Evolutionary conservation across 2,113 vertebrate genomes (phyloP), one percentile per base, ranked within the genome.

Genomic region (Hippotragus niger): DNA sequence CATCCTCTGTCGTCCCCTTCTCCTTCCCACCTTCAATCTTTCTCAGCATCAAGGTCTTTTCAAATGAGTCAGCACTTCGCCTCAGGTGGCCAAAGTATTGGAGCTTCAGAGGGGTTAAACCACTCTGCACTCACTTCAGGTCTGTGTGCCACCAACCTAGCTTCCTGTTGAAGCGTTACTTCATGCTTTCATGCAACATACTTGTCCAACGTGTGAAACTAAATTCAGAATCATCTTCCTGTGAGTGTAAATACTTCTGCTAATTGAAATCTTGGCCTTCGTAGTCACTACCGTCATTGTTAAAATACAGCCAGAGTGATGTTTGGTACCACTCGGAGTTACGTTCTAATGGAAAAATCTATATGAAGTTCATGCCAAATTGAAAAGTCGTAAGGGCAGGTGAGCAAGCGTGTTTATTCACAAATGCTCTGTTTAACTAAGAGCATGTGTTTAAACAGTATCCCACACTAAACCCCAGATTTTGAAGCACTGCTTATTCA

Each of bases 191-290:
- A 52, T 21, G 40, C 23, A 76, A 83, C 15, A 57, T 40, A 83
- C 31, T 82, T 81, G 50, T 64, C 83, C 62, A 60, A 12, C 76
- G 21, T 33, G 83, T 45, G 12, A 60, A 87, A 80, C 55, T 53
- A 86, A 95, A 97, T 53, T 95, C 76, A 64, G 78, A 94, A 57
- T 91, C 80, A 84, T 86, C 53, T 74, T 94, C 55, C 64, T n/a
- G 5, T 94, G 25, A 13, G n/a, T 47, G 3, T 84, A n/a, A 81
- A 90, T 86, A 64, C 52, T 91, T 82, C 60, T 90, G 64, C 23
- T 52, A 21, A n/a, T 36, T 87, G 62, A 92, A 89, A 85, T 58
- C 90, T 45, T 47, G 31, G 50, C 29, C 58, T 67, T 92, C 91
- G n/a, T 29, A 88, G 64, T 60, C 62, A 27, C 31, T 78, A 47